Percentiles rank a stretch among this genome's conserved stretches.
phyloP scores from a whole-genome alignment of 2,888 invertebrate genomes.

The Oxycera nigricornis region DNA sequence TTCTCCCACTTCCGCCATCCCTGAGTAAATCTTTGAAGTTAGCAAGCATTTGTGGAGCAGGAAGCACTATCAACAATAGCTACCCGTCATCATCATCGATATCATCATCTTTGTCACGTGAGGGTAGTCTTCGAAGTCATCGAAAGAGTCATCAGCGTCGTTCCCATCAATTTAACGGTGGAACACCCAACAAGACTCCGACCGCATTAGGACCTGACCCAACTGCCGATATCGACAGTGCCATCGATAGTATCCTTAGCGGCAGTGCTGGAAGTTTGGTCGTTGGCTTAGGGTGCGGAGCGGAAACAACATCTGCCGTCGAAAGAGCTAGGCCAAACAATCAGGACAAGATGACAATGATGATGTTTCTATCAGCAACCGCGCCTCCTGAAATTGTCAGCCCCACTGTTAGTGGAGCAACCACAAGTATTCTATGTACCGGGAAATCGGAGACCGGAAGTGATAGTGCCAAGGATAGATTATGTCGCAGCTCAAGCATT shows the following conservation, averaged over 20 bases:
- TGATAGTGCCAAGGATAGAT: constrained; percentile 7
- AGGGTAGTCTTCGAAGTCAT: constrained; percentile 33
- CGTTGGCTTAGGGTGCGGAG: constrained; percentile 38
- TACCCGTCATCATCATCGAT: background rate
- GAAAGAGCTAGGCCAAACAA: constrained; percentile 20
- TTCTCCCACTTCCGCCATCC: constrained; percentile 41
- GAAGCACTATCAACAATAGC: constrained; percentile 7
- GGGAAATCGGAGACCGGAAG: constrained; percentile 12
- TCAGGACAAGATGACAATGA: constrained; percentile 46
- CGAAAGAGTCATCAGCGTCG: constrained; percentile 43
- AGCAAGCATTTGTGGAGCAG: constrained; percentile 40
- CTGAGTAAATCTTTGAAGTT: constrained; percentile 29
- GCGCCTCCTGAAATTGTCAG: constrained; percentile 40
- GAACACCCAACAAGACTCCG: constrained; percentile 11
- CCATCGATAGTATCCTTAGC: constrained; percentile 40
- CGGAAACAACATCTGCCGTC: constrained; percentile 38
- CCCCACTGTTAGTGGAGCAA: constrained; percentile 13
- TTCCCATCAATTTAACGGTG: constrained; percentile 38
- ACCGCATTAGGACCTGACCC: constrained; percentile 21
- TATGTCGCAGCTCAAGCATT: background rate
- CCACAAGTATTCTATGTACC: constrained; percentile 22
- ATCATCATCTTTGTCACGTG: constrained; percentile 31
- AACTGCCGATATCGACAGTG: background rate
- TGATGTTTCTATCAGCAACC: constrained; percentile 46
- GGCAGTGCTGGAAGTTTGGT: constrained; percentile 46